Conservation (phyloP, 2,888 invertebrate genomes). For the Oxytorus armatus region DNA sequence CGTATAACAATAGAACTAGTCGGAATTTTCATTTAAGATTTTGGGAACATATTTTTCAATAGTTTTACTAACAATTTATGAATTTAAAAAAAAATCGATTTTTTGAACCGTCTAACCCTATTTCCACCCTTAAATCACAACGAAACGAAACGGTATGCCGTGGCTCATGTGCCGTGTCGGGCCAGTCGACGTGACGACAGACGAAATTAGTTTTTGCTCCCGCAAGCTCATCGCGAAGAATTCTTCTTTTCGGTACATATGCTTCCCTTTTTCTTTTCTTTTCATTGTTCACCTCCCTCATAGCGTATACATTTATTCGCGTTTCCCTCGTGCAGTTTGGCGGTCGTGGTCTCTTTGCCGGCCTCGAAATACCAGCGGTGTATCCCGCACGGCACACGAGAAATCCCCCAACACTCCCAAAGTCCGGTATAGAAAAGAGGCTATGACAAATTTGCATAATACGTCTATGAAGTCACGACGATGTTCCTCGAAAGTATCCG, state of each 20-base stretch:
- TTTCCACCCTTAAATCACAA: too few species aligned
- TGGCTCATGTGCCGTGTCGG: conserved; percentile 43
- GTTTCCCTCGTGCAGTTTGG: background rate
- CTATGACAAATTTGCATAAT: conserved; percentile 64
- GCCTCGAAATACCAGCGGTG: conserved; percentile 51
- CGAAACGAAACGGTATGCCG: conserved; percentile 34
- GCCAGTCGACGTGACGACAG: conserved; percentile 63
- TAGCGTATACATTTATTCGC: conserved; percentile 25
- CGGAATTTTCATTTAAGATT: too few species aligned
- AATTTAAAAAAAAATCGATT: too few species aligned
- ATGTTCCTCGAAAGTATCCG: background rate
- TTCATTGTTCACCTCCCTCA: background rate
- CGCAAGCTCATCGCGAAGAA: conserved; percentile 24
- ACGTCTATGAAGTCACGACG: conserved; percentile 44
- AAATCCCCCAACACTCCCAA: conserved; percentile 29
- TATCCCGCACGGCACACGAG: conserved; percentile 16
- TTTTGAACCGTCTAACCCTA: too few species aligned
- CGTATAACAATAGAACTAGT: too few species aligned
- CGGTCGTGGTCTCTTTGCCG: conserved; percentile 15
- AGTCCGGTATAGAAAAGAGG: conserved; percentile 11
- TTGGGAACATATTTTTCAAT: too few species aligned
- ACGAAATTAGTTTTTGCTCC: conserved; percentile 68
- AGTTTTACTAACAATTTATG: too few species aligned
- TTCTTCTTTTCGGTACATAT: background rate
- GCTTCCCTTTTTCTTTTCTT: background rate